phyloP scores from a whole-genome alignment of 2,113 vertebrate genomes.

The Hydrochoerus hydrochaeris region DNA sequence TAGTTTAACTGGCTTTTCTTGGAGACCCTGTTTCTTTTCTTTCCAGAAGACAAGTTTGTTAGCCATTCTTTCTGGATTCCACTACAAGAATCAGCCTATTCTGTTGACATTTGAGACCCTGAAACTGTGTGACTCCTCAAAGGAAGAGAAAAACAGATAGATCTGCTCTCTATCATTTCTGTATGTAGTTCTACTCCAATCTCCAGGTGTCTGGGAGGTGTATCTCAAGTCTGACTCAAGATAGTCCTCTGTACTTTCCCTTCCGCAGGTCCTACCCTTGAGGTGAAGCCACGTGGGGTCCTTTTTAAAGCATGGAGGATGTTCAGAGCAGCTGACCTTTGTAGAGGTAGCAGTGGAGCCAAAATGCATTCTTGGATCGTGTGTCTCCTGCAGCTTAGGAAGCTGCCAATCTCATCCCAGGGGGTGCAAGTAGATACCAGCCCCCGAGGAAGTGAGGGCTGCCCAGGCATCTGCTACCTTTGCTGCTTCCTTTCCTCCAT shows the following conservation, averaged over 20 bases:
- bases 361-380: slow-evolving; percentile 57
- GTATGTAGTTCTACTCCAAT: not conserved
- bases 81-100: slow-evolving; percentile 17
- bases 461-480: not conserved
- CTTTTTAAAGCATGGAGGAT: not conserved
- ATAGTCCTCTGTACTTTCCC: not conserved
- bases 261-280: not conserved
- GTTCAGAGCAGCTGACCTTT: slow-evolving; percentile 25
- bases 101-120: slow-evolving; percentile 38
- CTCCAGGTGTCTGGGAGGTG: not conserved
- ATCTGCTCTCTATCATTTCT: not conserved
- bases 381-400: not conserved
- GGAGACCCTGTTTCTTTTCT: not conserved
- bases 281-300: not conserved
- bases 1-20: not conserved
- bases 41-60: slow-evolving; percentile 6
- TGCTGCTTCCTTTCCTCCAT: not conserved
- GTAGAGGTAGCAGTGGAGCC: slow-evolving; percentile 38
- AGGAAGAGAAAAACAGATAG: not conserved
- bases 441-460: not conserved
- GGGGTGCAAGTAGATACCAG: slow-evolving; percentile 44
- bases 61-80: not conserved
- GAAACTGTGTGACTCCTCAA: not conserved
- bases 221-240: not conserved
- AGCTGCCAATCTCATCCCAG: slow-evolving; percentile 31